phyloP scores from a whole-genome alignment of 1,140 invertebrate species.

The Batillaria attramentaria region DNA sequence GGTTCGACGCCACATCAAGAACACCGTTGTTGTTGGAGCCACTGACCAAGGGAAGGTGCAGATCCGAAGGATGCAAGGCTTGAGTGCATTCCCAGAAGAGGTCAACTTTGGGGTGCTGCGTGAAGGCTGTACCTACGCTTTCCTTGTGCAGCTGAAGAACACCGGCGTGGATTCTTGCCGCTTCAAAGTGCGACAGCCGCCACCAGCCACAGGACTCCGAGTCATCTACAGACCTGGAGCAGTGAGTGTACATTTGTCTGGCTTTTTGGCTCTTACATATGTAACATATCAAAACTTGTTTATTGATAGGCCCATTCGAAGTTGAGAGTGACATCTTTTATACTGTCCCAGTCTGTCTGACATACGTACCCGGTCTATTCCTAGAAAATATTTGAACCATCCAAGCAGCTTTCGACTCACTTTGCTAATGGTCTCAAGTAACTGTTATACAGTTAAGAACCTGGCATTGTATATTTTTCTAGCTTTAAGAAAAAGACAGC shows the following conservation, averaged over 20 bases:
- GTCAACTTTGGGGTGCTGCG: conserved; percentile 69
- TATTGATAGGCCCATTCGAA: too few species aligned
- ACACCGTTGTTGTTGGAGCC: conserved; percentile 61
- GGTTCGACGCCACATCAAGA: conserved; percentile 65
- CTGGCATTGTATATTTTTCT: too few species aligned
- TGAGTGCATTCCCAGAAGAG: conserved; percentile 65
- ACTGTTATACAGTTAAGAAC: too few species aligned
- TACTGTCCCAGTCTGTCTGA: too few species aligned
- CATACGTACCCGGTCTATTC: too few species aligned
- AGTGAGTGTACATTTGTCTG: conserved; percentile 54
- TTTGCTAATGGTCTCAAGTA: too few species aligned
- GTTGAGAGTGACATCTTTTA: too few species aligned
- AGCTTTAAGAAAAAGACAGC: too few species aligned
- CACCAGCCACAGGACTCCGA: conserved; percentile 68
- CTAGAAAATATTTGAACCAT: too few species aligned
- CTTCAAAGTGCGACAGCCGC: conserved; percentile 70
- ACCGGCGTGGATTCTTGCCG: conserved; percentile 70
- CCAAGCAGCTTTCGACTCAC: too few species aligned
- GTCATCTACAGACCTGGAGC: conserved; percentile 69
- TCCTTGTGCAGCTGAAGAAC: conserved; percentile 65
- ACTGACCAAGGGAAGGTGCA: conserved; percentile 54
- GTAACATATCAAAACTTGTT: too few species aligned
- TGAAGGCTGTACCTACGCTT: conserved; percentile 68
- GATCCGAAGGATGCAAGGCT: conserved; percentile 60
- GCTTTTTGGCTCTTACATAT: background rate